Conservation (phyloP, 2,797 vertebrate species). For the Spatula clypeata region DNA sequence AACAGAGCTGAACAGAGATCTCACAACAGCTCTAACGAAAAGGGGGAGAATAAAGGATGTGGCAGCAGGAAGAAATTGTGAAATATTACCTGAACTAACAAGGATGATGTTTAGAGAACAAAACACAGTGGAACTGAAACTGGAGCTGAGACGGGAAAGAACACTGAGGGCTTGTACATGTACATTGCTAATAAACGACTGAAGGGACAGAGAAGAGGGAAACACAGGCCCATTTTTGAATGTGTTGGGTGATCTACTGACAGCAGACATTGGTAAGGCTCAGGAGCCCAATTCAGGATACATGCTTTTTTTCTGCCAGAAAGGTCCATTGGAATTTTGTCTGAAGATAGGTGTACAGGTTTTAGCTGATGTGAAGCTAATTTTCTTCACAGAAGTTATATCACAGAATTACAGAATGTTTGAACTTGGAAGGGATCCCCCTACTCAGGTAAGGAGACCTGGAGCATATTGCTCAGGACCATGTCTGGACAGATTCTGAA, state of each 20-base stretch:
- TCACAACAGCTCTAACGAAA: background rate
- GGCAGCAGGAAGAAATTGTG: background rate
- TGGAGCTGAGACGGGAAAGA: too few relatives aligned
- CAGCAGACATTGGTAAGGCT: background rate
- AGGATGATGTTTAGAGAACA: background rate
- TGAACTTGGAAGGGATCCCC: too few relatives aligned
- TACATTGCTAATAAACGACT: background rate
- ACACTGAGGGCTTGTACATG: background rate
- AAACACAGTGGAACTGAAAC: background rate
- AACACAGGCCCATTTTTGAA: background rate
- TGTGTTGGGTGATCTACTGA: background rate
- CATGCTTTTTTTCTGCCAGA: too few relatives aligned
- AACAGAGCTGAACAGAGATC: background rate
- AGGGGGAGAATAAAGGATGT: background rate
- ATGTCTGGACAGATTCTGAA: too few relatives aligned
- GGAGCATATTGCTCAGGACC: too few relatives aligned
- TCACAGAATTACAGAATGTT: too few relatives aligned
- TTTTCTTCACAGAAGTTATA: too few relatives aligned
- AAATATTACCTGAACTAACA: background rate
- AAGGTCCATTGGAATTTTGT: too few relatives aligned
- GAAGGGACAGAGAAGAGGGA: background rate
- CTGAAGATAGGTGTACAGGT: too few relatives aligned
- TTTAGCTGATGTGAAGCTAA: too few relatives aligned
- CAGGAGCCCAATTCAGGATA: too few relatives aligned
- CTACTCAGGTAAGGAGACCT: too few relatives aligned